phyloP scores from a whole-genome alignment of 2,113 vertebrate genomes.

The Pundamilia nyererei region DNA sequence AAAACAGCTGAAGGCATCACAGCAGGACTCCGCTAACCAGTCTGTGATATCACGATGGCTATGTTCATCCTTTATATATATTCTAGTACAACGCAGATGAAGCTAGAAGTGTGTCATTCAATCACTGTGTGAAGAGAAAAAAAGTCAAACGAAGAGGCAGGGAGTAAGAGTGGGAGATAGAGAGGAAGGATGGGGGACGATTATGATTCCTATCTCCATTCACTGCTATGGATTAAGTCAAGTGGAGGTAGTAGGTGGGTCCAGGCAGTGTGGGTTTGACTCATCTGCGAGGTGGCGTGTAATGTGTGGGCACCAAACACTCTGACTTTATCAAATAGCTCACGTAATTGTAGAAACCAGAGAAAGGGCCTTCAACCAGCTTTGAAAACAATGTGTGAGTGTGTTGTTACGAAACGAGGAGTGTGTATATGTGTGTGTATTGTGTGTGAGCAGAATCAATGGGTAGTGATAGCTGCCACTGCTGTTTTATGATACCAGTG shows the following conservation, averaged over 20 bases:
- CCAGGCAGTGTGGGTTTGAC: slow-evolving; percentile 39
- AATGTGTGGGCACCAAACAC: not conserved
- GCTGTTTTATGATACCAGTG: slow-evolving; percentile 3
- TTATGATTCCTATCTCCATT: slow-evolving; percentile 6
- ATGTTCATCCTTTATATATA: not conserved
- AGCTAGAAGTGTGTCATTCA: not conserved
- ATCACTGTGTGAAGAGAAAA: not conserved
- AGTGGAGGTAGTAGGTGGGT: slow-evolving; percentile 38
- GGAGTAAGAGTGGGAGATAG: not conserved
- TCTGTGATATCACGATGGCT: not conserved
- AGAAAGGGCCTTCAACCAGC: not conserved
- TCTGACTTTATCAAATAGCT: not conserved
- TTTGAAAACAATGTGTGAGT: not conserved
- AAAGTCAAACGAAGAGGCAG: not conserved
- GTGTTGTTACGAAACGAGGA: not conserved
- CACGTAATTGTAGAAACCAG: not conserved
- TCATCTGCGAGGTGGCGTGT: slow-evolving; percentile 36
- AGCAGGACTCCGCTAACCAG: not conserved
- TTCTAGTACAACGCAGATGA: not conserved
- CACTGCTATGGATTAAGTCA: slow-evolving; percentile 9
- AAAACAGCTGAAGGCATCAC: not conserved
- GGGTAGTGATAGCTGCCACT: not conserved
- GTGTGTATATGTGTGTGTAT: not conserved
- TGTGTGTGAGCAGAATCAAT: not conserved
- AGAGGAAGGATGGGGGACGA: not conserved